These are phyloP conservation scores for Hirtodrosophila histrioides DNA, from an alignment of 2,888 invertebrate species.

Conservation along the genomic window DNA sequence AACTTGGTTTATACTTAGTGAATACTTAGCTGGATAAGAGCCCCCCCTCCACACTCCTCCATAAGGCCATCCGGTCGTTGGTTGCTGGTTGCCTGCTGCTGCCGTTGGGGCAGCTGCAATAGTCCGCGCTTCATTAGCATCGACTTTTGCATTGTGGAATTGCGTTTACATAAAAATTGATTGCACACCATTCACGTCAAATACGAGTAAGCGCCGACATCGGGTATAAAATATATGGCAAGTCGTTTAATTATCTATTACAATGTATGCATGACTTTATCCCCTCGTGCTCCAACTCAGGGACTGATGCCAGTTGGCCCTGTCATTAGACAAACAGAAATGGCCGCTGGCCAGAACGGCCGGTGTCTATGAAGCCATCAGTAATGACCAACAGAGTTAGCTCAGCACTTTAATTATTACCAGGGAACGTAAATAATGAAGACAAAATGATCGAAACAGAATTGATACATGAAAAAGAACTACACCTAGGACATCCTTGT, in stretches of 20 bases:
- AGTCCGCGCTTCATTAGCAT: slow-evolving; percentile 69
- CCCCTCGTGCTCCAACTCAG: slow-evolving; percentile 12
- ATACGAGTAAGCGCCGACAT: slow-evolving; percentile 39
- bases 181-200: slow-evolving; percentile 58
- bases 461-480: too few species aligned
- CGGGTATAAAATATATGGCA: slow-evolving; percentile 53
- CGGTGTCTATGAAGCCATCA: slow-evolving; percentile 14
- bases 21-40: slow-evolving; percentile 26
- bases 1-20: slow-evolving; percentile 40
- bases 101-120: slow-evolving; percentile 33
- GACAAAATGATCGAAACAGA: too few species aligned
- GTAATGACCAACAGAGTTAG: slow-evolving; percentile 1
- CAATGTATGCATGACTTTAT: slow-evolving; percentile 43
- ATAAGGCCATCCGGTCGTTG: slow-evolving; percentile 59
- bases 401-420: slow-evolving; percentile 1
- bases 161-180: slow-evolving; percentile 69
- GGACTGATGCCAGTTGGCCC: slow-evolving; percentile 5
- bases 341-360: slow-evolving; percentile 5
- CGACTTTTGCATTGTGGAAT: slow-evolving; percentile 61
- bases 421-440: too few species aligned
- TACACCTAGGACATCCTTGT: too few species aligned
- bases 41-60: slow-evolving; percentile 19
- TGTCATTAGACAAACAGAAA: slow-evolving; percentile 38
- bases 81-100: slow-evolving; percentile 7
- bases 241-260: slow-evolving; percentile 61